Evolutionary conservation across 2,113 vertebrate genomes (phyloP).

Genomic region (Gorsachius goisagi): DNA sequence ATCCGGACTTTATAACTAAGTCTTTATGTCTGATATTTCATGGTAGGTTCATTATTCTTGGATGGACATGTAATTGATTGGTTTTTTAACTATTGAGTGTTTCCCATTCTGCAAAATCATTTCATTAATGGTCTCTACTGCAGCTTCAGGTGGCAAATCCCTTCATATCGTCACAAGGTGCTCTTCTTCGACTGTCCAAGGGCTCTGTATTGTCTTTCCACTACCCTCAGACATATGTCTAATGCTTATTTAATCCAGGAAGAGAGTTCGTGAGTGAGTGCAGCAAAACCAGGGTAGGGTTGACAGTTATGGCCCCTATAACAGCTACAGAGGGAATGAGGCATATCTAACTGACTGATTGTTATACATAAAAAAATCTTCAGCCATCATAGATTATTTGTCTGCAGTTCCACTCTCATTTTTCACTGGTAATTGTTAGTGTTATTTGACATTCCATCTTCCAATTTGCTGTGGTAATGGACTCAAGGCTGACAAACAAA

Average conservation of each 20-base stretch:
- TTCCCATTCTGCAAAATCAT: background rate
- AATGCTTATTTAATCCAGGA: slow-evolving; percentile 7
- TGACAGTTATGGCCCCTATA: slow-evolving; percentile 9
- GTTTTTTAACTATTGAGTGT: background rate
- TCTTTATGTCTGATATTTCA: background rate
- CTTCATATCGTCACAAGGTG: background rate
- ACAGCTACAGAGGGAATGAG: slow-evolving; percentile 28
- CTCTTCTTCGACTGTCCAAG: background rate
- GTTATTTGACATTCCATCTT: slow-evolving; percentile 64
- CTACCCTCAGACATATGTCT: background rate
- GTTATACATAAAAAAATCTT: slow-evolving; percentile 42
- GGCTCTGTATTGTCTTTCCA: background rate
- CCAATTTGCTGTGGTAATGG: slow-evolving; percentile 60
- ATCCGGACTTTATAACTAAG: background rate
- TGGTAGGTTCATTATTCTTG: background rate
- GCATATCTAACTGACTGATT: slow-evolving; percentile 45
- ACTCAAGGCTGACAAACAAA: slow-evolving; percentile 59
- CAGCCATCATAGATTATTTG: slow-evolving; percentile 57
- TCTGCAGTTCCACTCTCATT: slow-evolving; percentile 56
- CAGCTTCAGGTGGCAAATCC: background rate
- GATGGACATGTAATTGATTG: background rate
- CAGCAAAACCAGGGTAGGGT: background rate
- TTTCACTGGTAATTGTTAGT: slow-evolving; percentile 54
- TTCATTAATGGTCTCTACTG: background rate
- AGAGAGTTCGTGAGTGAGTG: background rate